Evolutionary conservation across 2,797 vertebrate genomes (phyloP), one percentile per base, ranked within the genome.

Genomic region (Muscicapa comitata): DNA sequence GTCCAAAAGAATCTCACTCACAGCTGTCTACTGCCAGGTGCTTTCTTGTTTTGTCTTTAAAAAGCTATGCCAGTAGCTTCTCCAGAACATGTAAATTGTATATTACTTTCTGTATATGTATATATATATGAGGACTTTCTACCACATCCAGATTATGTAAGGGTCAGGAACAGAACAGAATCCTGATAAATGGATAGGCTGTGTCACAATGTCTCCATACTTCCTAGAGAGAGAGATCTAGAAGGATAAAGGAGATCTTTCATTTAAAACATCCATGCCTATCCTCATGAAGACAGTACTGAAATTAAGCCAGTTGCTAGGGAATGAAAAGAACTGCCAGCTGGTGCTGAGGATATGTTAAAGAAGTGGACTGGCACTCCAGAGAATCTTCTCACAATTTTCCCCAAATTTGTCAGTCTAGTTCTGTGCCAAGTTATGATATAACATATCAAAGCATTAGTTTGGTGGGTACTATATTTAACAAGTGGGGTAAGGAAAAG

Each of bases 241-340:
- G 70, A 77, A 86, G 38, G 59, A 78, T 28, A 66, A 76, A 86
- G 45, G 19, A 81, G 24, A 83, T 63, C 43, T 89, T 90, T 79
- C 51, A 78, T 59, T 70, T 87, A 82, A 81, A 95, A 54, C 37
- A 94, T 51, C 67, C 33, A 87, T 42, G 26, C 43, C 71, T 70
- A 81, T 82, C 40, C 63, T 79, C 11, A 4, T 55, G 53, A 92
- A 95, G 74, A 68, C 59, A 21, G 71, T 45, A 67, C 70, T 95
- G 93, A 96, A 93, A 94, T 92, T 79, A 90, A 92, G 77, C 21
- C 86, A 95, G 93, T 96, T 96, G 93, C 94, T 97, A 96, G 74
- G 95, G 88, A 93, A 93, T 97, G 71, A 57, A 57, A 67, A 84
- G 94, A 93, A 90, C 48, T 89, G 57, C 92, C 95, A 96, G 96